These are phyloP conservation scores for Pecten maximus DNA, from an alignment of 2,888 invertebrate genomes.

Conservation along the genomic window DNA sequence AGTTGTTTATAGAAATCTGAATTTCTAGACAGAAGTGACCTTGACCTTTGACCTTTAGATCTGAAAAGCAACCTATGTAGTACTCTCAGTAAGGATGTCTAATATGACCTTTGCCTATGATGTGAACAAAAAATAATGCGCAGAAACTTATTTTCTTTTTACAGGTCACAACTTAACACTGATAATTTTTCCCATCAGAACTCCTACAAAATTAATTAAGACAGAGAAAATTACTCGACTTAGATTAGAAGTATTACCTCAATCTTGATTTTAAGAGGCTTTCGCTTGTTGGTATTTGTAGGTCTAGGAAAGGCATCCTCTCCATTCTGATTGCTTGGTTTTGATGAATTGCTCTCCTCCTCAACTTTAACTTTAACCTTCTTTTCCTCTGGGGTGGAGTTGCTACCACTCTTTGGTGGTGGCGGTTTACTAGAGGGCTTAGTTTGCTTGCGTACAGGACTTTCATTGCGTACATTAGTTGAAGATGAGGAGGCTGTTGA, in stretches of 20 bases:
- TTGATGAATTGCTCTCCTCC: neutral
- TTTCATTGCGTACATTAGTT: neutral
- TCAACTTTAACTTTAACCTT: neutral
- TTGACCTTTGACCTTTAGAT: too few relatives aligned
- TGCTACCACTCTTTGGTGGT: neutral
- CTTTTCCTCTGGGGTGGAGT: neutral
- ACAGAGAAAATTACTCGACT: neutral
- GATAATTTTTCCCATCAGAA: too few relatives aligned
- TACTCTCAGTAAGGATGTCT: too few relatives aligned
- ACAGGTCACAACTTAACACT: too few relatives aligned
- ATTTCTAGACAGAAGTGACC: too few relatives aligned
- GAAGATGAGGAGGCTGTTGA: conserved; percentile 5
- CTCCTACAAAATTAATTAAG: neutral
- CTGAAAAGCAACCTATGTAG: too few relatives aligned
- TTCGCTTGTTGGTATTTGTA: neutral
- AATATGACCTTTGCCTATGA: too few relatives aligned
- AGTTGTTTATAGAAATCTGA: too few relatives aligned
- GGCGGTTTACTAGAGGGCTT: neutral
- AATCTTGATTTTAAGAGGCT: neutral
- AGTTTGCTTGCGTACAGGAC: conserved; percentile 20
- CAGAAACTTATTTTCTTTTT: too few relatives aligned
- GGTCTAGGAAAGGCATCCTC: neutral
- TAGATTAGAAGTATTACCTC: neutral
- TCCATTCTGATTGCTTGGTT: neutral
- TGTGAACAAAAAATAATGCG: too few relatives aligned